Percentiles rank a stretch among this genome's conserved stretches.
Conservation (phyloP, 2,888 invertebrate species). For the Euproctis similis region DNA sequence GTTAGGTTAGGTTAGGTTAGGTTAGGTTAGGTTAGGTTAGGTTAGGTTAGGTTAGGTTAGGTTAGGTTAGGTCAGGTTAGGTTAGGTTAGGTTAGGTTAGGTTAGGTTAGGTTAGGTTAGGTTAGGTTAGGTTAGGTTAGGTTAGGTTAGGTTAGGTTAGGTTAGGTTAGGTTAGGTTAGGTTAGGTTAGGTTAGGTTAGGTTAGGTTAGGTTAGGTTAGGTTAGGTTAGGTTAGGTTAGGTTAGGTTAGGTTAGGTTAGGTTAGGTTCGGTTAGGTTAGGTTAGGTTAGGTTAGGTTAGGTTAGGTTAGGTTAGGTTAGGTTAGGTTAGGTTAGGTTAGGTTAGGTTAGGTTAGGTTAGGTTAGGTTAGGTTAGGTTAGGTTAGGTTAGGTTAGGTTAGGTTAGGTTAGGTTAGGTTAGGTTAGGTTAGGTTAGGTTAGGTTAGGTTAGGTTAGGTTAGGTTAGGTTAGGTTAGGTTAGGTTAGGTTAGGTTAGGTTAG, state of each 20-base stretch:
- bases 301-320: slow-evolving; percentile 12
- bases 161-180: slow-evolving; percentile 10
- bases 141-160: slow-evolving; percentile 7
- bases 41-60: slow-evolving; percentile 21
- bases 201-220: slow-evolving; percentile 9
- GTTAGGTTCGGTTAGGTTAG: too few species aligned
- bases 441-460: slow-evolving; percentile 7
- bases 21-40: slow-evolving; percentile 17
- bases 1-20: slow-evolving; percentile 19
- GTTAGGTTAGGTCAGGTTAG: slow-evolving; percentile 16
- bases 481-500: slow-evolving; percentile 11
- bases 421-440: slow-evolving; percentile 10
- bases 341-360: slow-evolving; percentile 11
- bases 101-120: slow-evolving; percentile 11
- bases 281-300: too few species aligned
- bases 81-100: slow-evolving; percentile 13
- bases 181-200: slow-evolving; percentile 12
- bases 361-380: slow-evolving; percentile 7
- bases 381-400: slow-evolving; percentile 12
- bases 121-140: slow-evolving; percentile 9
- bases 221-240: slow-evolving; percentile 10
- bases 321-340: slow-evolving; percentile 12
- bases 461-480: slow-evolving; percentile 10
- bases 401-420: slow-evolving; percentile 14
- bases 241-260: slow-evolving; percentile 13